Evolutionary conservation across 2,797 vertebrate genomes (phyloP).

Genomic region (Ispidina lecontei): DNA sequence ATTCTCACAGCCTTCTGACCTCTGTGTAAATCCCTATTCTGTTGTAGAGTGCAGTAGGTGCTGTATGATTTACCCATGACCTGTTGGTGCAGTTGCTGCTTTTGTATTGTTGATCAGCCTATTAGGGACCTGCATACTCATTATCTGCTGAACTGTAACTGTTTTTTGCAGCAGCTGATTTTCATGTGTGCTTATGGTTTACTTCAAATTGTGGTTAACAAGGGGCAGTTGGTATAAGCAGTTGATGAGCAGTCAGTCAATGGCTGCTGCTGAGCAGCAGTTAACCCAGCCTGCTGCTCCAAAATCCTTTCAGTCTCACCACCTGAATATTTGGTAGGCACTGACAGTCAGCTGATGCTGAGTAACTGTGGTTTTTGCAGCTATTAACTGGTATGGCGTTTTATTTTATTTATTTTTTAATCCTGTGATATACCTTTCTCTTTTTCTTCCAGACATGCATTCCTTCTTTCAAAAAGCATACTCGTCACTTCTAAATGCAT

Average conservation of each 20-base stretch:
- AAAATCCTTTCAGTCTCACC: not conserved
- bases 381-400: not conserved
- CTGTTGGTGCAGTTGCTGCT: not conserved
- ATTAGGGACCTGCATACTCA: not conserved
- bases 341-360: not conserved
- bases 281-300: not conserved
- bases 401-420: not conserved
- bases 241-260: not conserved
- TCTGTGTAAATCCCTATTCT: not conserved
- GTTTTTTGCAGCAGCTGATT: not conserved
- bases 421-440: not conserved
- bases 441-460: not conserved
- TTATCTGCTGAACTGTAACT: not conserved
- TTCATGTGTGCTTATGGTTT: not conserved
- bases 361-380: not conserved
- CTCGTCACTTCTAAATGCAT: not conserved
- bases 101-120: not conserved
- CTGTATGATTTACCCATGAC: not conserved
- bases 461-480: not conserved
- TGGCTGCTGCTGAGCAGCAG: not conserved
- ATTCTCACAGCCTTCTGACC: not conserved
- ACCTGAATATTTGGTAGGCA: not conserved
- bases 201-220: not conserved
- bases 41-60: not conserved
- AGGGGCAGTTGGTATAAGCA: not conserved